phyloP scores from a whole-genome alignment of 2,888 invertebrate genomes.

The Cephonodes hylas region DNA sequence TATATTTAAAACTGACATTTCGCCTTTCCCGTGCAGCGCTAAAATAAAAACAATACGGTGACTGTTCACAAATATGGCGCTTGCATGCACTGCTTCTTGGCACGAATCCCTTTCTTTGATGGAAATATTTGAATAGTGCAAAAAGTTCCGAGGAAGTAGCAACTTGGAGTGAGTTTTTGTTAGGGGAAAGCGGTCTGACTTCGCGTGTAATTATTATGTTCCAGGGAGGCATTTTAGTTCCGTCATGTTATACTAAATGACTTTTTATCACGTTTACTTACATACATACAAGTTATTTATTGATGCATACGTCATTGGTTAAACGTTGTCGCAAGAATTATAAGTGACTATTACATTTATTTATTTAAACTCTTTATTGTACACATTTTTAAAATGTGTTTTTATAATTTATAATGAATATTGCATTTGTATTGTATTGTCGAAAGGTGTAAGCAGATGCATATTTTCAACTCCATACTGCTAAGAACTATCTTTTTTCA shows the following conservation, averaged over 20 bases:
- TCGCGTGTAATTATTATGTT: not conserved
- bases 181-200: not conserved
- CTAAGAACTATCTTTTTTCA: no score
- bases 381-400: no score
- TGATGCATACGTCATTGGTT: no score
- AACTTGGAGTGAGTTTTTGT: not conserved
- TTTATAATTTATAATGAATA: no score
- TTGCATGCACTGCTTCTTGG: slow-evolving; percentile 33
- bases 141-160: not conserved
- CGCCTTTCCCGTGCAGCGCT: slow-evolving; percentile 1
- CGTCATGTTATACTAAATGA: not conserved
- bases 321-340: no score
- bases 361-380: no score
- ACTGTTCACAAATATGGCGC: not conserved
- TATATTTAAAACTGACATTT: slow-evolving; percentile 4
- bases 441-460: no score
- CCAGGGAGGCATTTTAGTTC: not conserved
- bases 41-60: slow-evolving; percentile 10
- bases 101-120: slow-evolving; percentile 26
- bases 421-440: no score
- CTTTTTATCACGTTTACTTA: not conserved
- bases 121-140: slow-evolving; percentile 11
- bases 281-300: no score
- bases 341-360: no score
- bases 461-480: no score